A percentile compares a stretch with the other conserved stretches of the same genome.
Conservation (phyloP, 1,140 invertebrate genomes). For the Vanessa atalanta region DNA sequence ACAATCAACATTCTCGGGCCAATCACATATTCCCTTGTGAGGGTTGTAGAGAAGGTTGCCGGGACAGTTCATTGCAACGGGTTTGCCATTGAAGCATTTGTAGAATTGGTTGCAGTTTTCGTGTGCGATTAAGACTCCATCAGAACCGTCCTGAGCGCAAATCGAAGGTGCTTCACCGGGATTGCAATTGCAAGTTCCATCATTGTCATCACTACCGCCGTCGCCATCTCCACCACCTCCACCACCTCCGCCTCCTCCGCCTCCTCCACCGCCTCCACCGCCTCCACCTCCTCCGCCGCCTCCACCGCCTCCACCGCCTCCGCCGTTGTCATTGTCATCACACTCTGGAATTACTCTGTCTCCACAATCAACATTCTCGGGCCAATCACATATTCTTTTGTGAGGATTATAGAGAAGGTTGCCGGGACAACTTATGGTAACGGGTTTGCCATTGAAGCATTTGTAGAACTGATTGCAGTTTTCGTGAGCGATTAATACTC, state of each 20-base stretch:
- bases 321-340: constrained; percentile 13
- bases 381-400: constrained; percentile 54
- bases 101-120: not conserved
- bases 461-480: constrained; percentile 55
- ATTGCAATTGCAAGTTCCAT: constrained; percentile 37
- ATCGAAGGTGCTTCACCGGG: constrained; percentile 35
- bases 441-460: constrained; percentile 41
- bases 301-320: constrained; percentile 5
- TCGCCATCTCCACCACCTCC: constrained; percentile 7
- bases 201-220: constrained; percentile 2
- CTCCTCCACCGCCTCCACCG: not conserved
- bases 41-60: not conserved
- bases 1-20: not conserved
- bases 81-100: not conserved
- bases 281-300: constrained; percentile 12
- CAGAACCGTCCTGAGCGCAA: not conserved
- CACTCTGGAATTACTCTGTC: constrained; percentile 35
- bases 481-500: constrained; percentile 51
- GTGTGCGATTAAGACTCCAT: not conserved
- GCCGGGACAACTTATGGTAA: constrained; percentile 34
- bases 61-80: not conserved
- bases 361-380: constrained; percentile 75
- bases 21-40: not conserved
- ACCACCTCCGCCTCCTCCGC: not conserved
- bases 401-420: constrained; percentile 44